Conservation (phyloP, 37 sponge, comb jelly and placozoan species). For the Chondrilla cf. caribensis region DNA sequence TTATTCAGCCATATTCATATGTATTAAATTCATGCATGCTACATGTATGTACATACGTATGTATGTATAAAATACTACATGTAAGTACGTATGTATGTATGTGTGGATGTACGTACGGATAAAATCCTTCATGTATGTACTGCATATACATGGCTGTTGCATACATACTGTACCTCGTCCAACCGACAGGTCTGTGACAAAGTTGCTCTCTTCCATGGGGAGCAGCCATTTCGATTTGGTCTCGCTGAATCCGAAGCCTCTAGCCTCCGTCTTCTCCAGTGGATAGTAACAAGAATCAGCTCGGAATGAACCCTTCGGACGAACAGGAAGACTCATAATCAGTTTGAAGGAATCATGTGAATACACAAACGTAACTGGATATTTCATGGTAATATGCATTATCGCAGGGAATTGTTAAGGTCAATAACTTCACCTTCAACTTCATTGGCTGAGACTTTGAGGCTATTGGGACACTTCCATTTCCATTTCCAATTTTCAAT, state of each 20-base stretch:
- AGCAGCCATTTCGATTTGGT: conserved; percentile 36
- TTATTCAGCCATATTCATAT: too few species aligned
- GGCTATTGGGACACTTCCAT: neutral
- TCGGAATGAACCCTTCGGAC: conserved; percentile 36
- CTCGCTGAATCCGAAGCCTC: conserved; percentile 53
- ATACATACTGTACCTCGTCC: neutral
- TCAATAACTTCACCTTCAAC: too few species aligned
- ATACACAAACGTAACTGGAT: too few species aligned
- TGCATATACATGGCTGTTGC: neutral
- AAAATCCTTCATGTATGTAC: too few species aligned
- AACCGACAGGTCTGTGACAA: conserved; percentile 16
- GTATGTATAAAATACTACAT: neutral
- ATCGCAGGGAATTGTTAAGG: too few species aligned
- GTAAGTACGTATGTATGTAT: too few species aligned
- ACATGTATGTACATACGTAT: neutral
- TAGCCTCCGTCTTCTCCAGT: conserved; percentile 35
- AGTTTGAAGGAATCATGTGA: too few species aligned
- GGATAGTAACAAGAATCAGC: conserved; percentile 5
- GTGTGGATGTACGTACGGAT: too few species aligned
- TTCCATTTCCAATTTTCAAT: neutral
- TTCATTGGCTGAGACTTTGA: neutral
- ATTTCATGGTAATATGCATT: too few species aligned
- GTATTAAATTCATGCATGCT: too few species aligned
- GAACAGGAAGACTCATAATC: neutral
- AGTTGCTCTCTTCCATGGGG: conserved; percentile 46